Conservation (phyloP, 1,140 invertebrate species). For the Drosophila chauvacae region DNA sequence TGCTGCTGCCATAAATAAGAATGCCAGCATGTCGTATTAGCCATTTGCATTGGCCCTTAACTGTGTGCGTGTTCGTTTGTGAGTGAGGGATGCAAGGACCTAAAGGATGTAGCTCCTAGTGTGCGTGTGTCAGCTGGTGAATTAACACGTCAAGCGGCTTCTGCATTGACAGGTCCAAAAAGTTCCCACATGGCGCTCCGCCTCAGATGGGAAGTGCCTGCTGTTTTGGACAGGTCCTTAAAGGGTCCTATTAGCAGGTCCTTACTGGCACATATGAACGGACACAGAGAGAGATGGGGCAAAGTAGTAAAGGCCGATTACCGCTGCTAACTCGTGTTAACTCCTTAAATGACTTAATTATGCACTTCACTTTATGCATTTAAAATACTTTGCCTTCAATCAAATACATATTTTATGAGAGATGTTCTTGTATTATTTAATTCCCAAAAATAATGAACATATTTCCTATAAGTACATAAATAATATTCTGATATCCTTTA, state of each 20-base stretch:
- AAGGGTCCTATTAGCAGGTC: conserved; percentile 6
- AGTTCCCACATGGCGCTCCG: conserved; percentile 43
- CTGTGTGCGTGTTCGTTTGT: conserved; percentile 2
- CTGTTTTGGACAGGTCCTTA: conserved; percentile 43
- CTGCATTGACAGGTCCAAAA: conserved; percentile 58
- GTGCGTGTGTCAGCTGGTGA: conserved; percentile 46
- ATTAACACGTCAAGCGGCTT: conserved; percentile 61
- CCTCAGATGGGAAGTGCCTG: conserved; percentile 36
- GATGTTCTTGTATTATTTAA: background rate
- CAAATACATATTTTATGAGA: background rate
- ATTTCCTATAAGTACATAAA: background rate
- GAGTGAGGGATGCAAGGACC: background rate
- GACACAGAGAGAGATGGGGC: too few species aligned
- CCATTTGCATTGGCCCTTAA: conserved; percentile 27
- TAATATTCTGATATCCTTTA: background rate
- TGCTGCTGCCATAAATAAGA: conserved; percentile 50
- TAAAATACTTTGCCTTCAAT: background rate
- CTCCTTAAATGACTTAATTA: background rate
- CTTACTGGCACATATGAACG: background rate
- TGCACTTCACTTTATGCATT: background rate
- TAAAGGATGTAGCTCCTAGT: conserved; percentile 8
- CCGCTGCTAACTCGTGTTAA: background rate
- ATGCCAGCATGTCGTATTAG: conserved; percentile 32
- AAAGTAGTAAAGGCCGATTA: background rate
- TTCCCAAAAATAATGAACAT: background rate